phyloP scores from a whole-genome alignment of 2,113 vertebrate genomes.

The Phyllostomus hastatus region DNA sequence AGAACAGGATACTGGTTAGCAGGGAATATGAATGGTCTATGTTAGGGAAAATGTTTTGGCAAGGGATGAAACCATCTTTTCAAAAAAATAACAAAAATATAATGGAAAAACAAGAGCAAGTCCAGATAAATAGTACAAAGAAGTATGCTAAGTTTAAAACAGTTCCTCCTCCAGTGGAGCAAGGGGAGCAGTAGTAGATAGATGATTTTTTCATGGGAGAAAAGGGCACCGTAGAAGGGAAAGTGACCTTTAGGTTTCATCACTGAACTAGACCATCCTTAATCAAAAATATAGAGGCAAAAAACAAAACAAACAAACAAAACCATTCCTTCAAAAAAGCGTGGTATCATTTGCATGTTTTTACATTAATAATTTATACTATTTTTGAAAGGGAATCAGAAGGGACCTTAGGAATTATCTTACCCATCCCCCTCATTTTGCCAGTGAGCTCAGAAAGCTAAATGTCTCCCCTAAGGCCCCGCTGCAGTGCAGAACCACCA shows the following conservation, averaged over 20 bases:
- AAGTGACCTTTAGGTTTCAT: neutral
- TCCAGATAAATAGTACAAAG: neutral
- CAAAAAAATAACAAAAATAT: conserved; percentile 13
- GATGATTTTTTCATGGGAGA: neutral
- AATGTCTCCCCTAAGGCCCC: neutral
- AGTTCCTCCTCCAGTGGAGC: neutral
- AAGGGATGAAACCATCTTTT: conserved; percentile 32
- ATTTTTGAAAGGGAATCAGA: neutral
- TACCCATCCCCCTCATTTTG: neutral
- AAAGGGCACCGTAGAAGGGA: neutral
- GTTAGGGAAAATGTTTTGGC: conserved; percentile 18
- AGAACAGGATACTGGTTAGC: neutral
- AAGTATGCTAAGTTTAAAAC: neutral
- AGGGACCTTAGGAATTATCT: neutral
- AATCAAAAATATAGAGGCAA: neutral
- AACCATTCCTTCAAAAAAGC: neutral
- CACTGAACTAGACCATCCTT: neutral
- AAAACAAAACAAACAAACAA: neutral
- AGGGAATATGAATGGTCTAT: neutral
- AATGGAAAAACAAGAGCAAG: neutral
- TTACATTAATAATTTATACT: neutral
- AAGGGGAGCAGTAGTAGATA: neutral
- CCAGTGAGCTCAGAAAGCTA: neutral
- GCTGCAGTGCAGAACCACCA: neutral
- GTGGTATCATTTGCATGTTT: neutral